These are phyloP conservation scores for Entomobrya proxima DNA, from an alignment of 2,888 invertebrate genomes.

Conservation along the genomic window DNA sequence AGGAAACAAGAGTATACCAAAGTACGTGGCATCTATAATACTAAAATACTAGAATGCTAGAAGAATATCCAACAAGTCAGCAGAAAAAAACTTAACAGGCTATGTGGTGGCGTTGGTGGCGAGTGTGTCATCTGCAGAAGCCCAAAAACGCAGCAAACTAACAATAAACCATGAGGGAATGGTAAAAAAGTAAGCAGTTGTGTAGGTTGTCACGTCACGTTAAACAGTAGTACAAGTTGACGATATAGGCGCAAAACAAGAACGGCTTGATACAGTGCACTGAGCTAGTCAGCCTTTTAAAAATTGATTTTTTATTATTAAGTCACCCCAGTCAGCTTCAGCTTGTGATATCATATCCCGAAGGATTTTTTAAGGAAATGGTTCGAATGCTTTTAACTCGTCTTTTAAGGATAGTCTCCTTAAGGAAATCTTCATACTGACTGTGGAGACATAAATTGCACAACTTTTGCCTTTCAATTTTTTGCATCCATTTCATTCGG, in stretches of 20 bases:
- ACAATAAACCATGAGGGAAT: background rate
- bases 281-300: background rate
- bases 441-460: background rate
- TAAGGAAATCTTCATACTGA: background rate
- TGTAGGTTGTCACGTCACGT: too few species aligned
- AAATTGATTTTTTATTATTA: conserved; percentile 43
- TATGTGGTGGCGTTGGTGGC: background rate
- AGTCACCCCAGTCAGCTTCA: conserved; percentile 7
- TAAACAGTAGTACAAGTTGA: background rate
- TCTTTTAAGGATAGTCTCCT: background rate
- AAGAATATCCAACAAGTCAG: background rate
- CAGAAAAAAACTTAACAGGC: background rate
- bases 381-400: conserved; percentile 20
- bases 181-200: background rate
- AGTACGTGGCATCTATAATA: background rate
- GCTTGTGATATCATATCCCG: conserved; percentile 27
- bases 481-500: background rate
- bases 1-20: background rate
- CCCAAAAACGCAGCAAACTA: background rate
- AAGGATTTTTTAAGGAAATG: conserved; percentile 34
- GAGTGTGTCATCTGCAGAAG: conserved; percentile 39
- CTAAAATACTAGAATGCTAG: background rate
- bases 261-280: background rate
- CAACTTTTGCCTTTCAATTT: background rate
- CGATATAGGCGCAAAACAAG: background rate